Evolutionary conservation across 2,113 vertebrate genomes (phyloP).

Genomic region (Callospermophilus lateralis): DNA sequence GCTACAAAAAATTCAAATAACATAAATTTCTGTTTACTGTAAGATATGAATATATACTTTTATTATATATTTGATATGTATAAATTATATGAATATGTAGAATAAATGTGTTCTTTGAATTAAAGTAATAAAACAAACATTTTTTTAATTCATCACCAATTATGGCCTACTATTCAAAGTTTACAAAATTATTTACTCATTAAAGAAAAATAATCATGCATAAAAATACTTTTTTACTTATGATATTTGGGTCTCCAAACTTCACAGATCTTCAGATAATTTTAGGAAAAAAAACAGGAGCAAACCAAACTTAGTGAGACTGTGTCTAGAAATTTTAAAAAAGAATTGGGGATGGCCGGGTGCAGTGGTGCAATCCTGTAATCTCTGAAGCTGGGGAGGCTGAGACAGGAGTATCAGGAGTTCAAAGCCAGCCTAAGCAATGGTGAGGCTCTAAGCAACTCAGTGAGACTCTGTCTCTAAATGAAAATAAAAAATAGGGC

Average conservation of each 20-base stretch:
- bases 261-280: conserved; percentile 19
- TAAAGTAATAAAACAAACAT: conserved; percentile 43
- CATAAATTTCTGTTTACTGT: conserved; percentile 26
- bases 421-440: no score
- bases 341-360: neutral
- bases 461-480: no score
- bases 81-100: neutral
- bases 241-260: conserved; percentile 5
- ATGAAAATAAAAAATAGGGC: no score
- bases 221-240: neutral
- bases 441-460: no score
- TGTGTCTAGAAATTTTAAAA: no score
- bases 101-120: conserved; percentile 1
- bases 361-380: no score
- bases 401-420: no score
- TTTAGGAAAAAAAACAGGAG: conserved; percentile 29
- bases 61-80: conserved; percentile 24
- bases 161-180: conserved; percentile 3
- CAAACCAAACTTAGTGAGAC: neutral
- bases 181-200: conserved; percentile 49
- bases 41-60: neutral
- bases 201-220: conserved; percentile 23
- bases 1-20: conserved; percentile 54
- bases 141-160: neutral
- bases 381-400: no score